These are phyloP conservation scores for Chrysaora quinquecirrha DNA, from an alignment of 30 jellyfish, hydroid and myxozoan species.

Conservation along the genomic window DNA sequence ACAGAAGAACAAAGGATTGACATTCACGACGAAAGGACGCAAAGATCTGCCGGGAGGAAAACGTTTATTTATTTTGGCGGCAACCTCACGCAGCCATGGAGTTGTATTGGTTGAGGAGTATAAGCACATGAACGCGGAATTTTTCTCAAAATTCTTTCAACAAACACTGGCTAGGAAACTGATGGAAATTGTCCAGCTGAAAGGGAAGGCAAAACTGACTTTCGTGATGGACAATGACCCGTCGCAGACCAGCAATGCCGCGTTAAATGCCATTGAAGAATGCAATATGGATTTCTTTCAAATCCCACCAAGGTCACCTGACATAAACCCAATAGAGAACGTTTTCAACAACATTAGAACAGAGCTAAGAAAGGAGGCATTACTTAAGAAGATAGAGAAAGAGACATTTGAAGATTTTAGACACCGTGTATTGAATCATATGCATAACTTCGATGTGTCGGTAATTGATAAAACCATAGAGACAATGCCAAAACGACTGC, in stretches of 20 bases:
- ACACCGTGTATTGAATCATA: neutral
- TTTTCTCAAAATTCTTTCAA: too few relatives aligned
- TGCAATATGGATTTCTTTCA: neutral
- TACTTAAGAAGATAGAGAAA: neutral
- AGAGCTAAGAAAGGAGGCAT: neutral
- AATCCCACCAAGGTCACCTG: neutral
- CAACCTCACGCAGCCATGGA: neutral
- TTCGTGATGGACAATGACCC: constrained; percentile 15
- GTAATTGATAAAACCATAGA: neutral
- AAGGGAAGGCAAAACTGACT: neutral
- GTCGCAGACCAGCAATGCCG: constrained; percentile 4
- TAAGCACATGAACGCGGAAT: too few relatives aligned
- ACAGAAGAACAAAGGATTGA: neutral
- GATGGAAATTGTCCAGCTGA: neutral
- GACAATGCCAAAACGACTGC: neutral
- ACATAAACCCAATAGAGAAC: neutral
- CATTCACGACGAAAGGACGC: constrained; percentile 9
- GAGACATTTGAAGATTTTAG: neutral
- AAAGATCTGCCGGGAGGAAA: constrained; percentile 11
- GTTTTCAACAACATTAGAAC: neutral
- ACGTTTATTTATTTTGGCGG: neutral
- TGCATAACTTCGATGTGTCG: neutral
- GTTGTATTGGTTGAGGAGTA: constrained; percentile 7
- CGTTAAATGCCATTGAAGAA: neutral
- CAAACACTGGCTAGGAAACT: too few relatives aligned